Evolutionary conservation across 2,888 invertebrate genomes (phyloP), one percentile per base, ranked within the genome.

Genomic region (Melanostoma mellinum): DNA sequence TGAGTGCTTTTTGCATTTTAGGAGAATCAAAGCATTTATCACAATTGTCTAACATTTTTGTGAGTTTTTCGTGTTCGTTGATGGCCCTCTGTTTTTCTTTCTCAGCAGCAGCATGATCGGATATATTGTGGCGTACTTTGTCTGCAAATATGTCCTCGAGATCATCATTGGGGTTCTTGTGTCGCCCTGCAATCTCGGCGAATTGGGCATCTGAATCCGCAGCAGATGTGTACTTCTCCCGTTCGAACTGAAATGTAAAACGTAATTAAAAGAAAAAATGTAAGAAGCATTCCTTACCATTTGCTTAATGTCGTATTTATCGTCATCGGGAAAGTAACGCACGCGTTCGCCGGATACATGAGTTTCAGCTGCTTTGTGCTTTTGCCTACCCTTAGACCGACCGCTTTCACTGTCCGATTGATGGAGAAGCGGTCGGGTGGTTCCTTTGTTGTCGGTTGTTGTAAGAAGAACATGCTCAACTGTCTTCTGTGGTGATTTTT

Each of bases 111-210:
- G 94, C 95, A 38, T 92, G 92, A 60, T 93, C 93, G 36, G 93
- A 93, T 86, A 93, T 93, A 85, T 93, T 94, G 74, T 93, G 93
- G 38, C 95, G 93, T 85, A 97, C 96, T 87, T 94, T 94, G 89
- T 95, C 95, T 38, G 95, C 93, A 89, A 98, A 97, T 86, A 97
- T 93, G 87, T 98, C 97, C 89, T 97, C 97, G 87, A 97, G 92
- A 88, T 97, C 96, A 88, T 95, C 94, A 89, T 94, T 94, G 10
- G 86, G 88, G 76, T 93, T 93, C 87, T 93, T 93, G 82, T 93
- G 92, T 89, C 94, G 94, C 8, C 94, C 93, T 69, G 95, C 94
- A 86, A 96, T 92, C 89, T 95, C 94, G 4, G 95, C 93, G 89
- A 98, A 95, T 90, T 96, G 94, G 58, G 94, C 94, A 89, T 98